Conservation (phyloP, 2,113 vertebrate genomes). For the Calonectris borealis region DNA sequence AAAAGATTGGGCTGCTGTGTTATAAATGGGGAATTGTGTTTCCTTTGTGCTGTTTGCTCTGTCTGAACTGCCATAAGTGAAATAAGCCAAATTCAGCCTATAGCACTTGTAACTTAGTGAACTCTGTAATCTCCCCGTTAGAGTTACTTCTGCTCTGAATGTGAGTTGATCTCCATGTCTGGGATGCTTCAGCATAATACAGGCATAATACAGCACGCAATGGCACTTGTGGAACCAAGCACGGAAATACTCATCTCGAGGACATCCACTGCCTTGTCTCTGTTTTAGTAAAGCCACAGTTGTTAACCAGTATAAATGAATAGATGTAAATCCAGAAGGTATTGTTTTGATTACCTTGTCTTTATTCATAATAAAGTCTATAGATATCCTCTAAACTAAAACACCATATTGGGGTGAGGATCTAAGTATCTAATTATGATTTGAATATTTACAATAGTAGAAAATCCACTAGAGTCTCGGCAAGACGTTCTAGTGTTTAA, state of each 20-base stretch:
- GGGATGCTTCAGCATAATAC: background rate
- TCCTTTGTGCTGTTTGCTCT: background rate
- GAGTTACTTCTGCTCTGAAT: background rate
- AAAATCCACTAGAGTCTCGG: background rate
- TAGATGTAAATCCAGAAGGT: background rate
- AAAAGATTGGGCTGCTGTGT: background rate
- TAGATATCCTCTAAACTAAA: background rate
- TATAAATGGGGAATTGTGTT: background rate
- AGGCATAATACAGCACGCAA: accelerated
- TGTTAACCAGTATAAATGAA: background rate
- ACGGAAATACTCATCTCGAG: background rate
- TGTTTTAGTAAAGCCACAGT: background rate
- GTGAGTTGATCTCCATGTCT: background rate
- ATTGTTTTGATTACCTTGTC: background rate
- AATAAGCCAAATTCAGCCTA: background rate
- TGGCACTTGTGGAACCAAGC: background rate
- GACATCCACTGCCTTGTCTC: background rate
- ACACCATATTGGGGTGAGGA: background rate
- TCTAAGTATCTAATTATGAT: background rate
- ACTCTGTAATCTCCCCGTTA: background rate
- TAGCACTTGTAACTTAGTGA: background rate
- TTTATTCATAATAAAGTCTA: background rate
- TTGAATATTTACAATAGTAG: background rate
- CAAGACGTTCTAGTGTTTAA: background rate
- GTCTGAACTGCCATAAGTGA: background rate